Evolutionary conservation across 2,113 vertebrate genomes (phyloP).

Genomic region (Podocnemis expansa): DNA sequence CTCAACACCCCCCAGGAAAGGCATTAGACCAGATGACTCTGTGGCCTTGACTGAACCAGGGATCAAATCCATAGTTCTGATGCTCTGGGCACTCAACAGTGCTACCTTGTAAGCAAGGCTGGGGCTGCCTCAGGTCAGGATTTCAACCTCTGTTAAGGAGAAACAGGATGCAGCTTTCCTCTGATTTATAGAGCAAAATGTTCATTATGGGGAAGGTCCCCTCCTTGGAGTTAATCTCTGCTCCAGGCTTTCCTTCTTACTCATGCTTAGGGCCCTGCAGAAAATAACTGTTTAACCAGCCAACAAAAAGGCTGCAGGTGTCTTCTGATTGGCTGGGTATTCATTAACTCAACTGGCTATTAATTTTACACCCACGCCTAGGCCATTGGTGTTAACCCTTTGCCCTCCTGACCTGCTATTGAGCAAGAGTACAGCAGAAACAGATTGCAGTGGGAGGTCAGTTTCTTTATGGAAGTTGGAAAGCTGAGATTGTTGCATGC

Average conservation of each 20-base stretch:
- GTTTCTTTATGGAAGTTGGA: not conserved
- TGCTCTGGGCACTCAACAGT: accelerated
- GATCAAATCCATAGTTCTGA: not conserved
- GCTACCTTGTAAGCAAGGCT: not conserved
- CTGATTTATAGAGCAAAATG: not conserved
- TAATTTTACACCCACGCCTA: accelerated
- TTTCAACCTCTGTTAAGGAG: accelerated
- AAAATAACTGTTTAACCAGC: not conserved
- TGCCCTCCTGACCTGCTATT: not conserved
- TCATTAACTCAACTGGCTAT: not conserved
- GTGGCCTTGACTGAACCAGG: accelerated
- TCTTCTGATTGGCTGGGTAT: not conserved
- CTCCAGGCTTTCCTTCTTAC: not conserved
- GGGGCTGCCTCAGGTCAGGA: accelerated
- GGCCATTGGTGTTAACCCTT: not conserved
- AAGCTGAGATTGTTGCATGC: not conserved
- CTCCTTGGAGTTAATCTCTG: accelerated
- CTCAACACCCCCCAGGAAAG: accelerated
- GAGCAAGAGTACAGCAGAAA: not conserved
- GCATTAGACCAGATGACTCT: accelerated
- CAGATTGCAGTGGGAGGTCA: not conserved
- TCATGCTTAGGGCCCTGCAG: not conserved
- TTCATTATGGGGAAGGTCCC: accelerated
- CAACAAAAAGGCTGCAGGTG: not conserved
- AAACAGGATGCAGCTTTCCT: not conserved